A percentile compares a stretch with the other conserved stretches of the same genome.
Conservation (phyloP, 2,113 vertebrate genomes). For the Oreotragus oreotragus region DNA sequence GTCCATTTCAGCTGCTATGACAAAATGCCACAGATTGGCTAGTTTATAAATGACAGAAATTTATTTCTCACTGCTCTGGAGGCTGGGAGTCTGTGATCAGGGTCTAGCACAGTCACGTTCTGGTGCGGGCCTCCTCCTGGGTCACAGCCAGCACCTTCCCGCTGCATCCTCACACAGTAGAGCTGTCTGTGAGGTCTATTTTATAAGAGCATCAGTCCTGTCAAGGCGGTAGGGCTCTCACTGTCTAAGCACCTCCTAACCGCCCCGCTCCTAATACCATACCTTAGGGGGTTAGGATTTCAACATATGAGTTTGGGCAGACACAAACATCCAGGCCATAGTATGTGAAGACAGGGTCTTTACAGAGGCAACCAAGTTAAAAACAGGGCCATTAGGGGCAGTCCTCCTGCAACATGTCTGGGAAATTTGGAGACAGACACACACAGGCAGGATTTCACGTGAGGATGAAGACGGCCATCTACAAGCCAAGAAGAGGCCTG, state of each 20-base stretch:
- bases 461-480: background rate
- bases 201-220: background rate
- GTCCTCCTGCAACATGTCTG: background rate
- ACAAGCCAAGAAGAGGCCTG: background rate
- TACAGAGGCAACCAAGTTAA: background rate
- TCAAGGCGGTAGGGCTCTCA: background rate
- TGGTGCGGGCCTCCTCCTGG: background rate
- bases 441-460: rapidly evolving
- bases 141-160: background rate
- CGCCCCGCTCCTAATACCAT: background rate
- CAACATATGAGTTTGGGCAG: background rate
- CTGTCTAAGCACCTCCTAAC: background rate
- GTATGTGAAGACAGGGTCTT: background rate
- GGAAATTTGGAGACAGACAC: background rate
- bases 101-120: rapidly evolving
- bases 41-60: background rate
- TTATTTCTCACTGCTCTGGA: background rate
- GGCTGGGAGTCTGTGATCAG: background rate
- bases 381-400: background rate
- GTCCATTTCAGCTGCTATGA: background rate
- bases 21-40: background rate
- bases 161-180: rapidly evolving
- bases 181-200: background rate
- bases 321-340: background rate
- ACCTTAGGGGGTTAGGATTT: background rate